Conservation (phyloP, 2,113 vertebrate genomes). For the Promerops cafer region DNA sequence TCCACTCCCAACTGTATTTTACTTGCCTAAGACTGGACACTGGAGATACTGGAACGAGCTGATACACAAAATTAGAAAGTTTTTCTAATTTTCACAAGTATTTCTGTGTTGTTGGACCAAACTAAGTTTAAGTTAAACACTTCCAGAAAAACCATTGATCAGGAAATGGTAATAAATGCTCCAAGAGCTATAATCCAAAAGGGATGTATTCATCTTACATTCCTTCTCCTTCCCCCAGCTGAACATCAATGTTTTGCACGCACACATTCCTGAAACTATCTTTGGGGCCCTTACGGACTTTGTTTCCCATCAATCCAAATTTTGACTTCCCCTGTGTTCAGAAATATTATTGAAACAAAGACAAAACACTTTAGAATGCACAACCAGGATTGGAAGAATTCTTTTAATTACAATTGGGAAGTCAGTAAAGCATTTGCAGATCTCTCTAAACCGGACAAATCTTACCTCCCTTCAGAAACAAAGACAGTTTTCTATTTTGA, state of each 20-base stretch:
- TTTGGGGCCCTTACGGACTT: neutral
- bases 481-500: neutral
- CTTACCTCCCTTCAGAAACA: neutral
- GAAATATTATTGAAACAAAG: neutral
- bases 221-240: neutral
- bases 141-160: neutral
- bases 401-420: neutral
- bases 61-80: neutral
- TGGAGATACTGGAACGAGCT: neutral
- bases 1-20: neutral
- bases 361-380: neutral
- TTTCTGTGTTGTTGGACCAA: neutral
- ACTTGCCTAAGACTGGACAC: neutral
- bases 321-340: neutral
- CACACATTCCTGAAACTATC: neutral
- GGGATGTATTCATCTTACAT: neutral
- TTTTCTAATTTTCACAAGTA: neutral
- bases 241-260: fast-evolving
- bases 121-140: neutral
- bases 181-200: neutral
- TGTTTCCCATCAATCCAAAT: neutral
- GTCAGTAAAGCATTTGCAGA: neutral
- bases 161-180: neutral
- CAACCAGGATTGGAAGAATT: neutral
- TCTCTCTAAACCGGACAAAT: neutral